Evolutionary conservation across 53 echinoderm and acorn worm genomes (phyloP).

Genomic region (Astropecten irregularis): DNA sequence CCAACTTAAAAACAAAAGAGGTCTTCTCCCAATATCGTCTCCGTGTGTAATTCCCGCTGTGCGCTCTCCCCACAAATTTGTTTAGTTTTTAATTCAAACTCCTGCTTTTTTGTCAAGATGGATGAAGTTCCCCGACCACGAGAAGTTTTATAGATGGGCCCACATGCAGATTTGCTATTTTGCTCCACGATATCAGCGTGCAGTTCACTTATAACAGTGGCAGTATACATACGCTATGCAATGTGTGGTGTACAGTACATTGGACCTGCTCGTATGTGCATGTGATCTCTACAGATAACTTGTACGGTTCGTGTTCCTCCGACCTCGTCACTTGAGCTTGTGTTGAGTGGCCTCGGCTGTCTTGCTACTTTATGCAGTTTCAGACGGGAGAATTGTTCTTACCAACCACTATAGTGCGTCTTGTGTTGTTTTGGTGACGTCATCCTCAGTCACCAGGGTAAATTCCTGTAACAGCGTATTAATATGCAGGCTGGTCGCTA

Average conservation of each 20-base stretch:
- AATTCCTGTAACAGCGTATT: neutral
- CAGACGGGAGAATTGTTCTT: neutral
- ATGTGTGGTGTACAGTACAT: neutral
- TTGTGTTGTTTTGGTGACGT: conserved; percentile 31
- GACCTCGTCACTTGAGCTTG: conserved; percentile 14
- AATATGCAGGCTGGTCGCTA: neutral
- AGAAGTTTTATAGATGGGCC: no score
- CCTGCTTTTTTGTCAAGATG: neutral
- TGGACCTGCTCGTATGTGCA: neutral
- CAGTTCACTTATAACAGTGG: no score
- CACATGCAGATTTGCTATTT: neutral
- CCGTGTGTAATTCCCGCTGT: neutral
- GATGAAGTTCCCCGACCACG: neutral
- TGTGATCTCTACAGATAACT: neutral
- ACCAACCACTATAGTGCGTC: neutral
- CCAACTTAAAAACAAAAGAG: no score
- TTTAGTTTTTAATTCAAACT: no score
- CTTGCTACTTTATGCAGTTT: neutral
- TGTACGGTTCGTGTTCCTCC: conserved; percentile 13
- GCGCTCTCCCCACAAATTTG: neutral
- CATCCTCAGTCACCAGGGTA: conserved; percentile 18
- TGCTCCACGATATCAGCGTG: neutral
- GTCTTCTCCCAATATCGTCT: neutral
- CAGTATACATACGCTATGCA: no score
- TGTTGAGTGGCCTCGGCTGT: neutral